Base-by-base conservation (phyloP, 2,888 invertebrate species). In the Clistopyga incitator region DNA sequence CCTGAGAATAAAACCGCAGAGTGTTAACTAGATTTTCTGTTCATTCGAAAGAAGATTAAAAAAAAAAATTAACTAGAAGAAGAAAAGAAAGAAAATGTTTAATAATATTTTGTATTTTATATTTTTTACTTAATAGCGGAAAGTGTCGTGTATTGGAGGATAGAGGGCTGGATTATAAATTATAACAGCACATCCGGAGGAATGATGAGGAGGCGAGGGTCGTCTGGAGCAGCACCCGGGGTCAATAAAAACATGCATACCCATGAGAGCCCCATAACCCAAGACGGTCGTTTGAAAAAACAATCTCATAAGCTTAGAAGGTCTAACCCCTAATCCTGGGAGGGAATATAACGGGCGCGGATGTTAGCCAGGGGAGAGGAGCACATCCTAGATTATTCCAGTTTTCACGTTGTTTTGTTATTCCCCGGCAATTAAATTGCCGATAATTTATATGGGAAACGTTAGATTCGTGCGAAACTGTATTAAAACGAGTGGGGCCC, bases 391-490 rank as follows among this genome's bases (percentile, higher is more conserved):
- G 80, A 79, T 85, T 87, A 84, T 85, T 86, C 64, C 81, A 78
- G 81, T 81, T 81, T 84, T 84, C 79, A 84, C 70, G 50, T 84
- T 78, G 61, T 70, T 84, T 86, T 84, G n/a, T 78, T 78, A 90
- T 91, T 90, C 88, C 88, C 85, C 87, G n/a, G 23, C 70, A 87
- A 87, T 92, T 93, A 92, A 93, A 93, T 93, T 93, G 92, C 92
- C 91, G 91, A 92, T 93, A 93, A 93, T 93, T 93, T 93, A 91
- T 92, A 91, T 90, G 92, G 90, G 93, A 93, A 93, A 92, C 92
- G 92, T 93, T 93, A 93, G 92, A 92, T 92, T 92, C 93, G 93
- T 93, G 93, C 93, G 93, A 93, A 93, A 93, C 90, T 90, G 91
- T 92, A 93, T 93, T 92, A 92, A 92, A 91, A 85, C n/a, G 82